These are phyloP conservation scores for Typhlomys cinereus DNA, from an alignment of 2,113 vertebrate species.

Conservation along the genomic window DNA sequence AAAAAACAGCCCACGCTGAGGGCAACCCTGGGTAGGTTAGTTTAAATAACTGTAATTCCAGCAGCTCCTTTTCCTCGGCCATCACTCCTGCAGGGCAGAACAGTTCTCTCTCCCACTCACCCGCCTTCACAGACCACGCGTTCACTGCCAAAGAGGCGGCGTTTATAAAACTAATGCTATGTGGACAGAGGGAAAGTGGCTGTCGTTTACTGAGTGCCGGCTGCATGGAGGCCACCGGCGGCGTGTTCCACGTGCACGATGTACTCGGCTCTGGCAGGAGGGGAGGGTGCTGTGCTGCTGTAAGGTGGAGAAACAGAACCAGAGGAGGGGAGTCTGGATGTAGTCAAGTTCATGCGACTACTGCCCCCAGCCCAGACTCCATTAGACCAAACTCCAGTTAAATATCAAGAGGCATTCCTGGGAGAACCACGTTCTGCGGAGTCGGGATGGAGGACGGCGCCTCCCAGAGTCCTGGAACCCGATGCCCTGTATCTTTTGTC, in stretches of 20 bases:
- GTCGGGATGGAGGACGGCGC: neutral
- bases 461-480: neutral
- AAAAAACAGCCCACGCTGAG: constrained; percentile 65
- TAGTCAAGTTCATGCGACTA: neutral
- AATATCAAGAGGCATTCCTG: neutral
- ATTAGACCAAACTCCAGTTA: neutral
- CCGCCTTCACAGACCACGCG: neutral
- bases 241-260: neutral
- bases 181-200: constrained; percentile 47
- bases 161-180: constrained; percentile 52
- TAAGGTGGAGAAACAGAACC: constrained; percentile 4
- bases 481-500: neutral
- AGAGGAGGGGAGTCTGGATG: neutral
- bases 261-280: neutral
- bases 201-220: neutral
- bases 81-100: constrained; percentile 51
- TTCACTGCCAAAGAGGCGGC: constrained; percentile 57
- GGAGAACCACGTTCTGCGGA: neutral
- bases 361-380: neutral
- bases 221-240: neutral
- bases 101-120: neutral
- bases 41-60: constrained; percentile 61
- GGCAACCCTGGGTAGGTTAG: constrained; percentile 64
- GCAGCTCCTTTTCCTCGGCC: constrained; percentile 68
- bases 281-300: neutral